These are phyloP conservation scores for Neoarius graeffei DNA, from an alignment of 2,113 vertebrate species.

Conservation along the genomic window DNA sequence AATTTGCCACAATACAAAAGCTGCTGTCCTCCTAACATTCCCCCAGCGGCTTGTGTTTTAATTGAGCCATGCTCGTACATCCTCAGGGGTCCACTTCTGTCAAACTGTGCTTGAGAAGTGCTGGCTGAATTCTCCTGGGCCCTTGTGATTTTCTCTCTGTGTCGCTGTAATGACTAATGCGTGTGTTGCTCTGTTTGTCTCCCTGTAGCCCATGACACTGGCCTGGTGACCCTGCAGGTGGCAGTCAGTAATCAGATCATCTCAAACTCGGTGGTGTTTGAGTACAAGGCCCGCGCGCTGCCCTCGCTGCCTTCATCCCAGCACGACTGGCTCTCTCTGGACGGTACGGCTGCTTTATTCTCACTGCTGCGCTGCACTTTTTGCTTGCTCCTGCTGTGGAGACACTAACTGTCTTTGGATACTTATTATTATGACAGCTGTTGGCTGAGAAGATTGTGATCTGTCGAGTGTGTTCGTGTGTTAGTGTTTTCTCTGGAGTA, in stretches of 20 bases:
- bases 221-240: slow-evolving; percentile 97
- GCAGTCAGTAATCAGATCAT: slow-evolving; percentile 98
- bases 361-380: slow-evolving; percentile 1
- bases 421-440: not conserved
- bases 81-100: not conserved
- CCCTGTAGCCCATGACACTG: slow-evolving; percentile 92
- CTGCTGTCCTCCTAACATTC: not conserved
- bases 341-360: slow-evolving; percentile 78
- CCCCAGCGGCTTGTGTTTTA: not conserved
- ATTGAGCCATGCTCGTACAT: not conserved
- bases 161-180: slow-evolving; percentile 23
- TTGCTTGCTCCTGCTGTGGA: not conserved
- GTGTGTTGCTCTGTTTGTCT: slow-evolving; percentile 26
- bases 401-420: not conserved
- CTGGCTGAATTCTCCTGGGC: slow-evolving; percentile 25
- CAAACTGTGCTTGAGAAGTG: slow-evolving; percentile 8
- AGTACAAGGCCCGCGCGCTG: slow-evolving; percentile 96
- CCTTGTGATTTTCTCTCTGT: slow-evolving; percentile 39
- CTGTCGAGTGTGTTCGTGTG: not conserved
- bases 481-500: not conserved
- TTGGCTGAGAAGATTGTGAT: not conserved
- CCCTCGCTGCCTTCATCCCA: slow-evolving; percentile 96
- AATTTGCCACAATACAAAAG: not conserved
- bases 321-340: slow-evolving; percentile 98
- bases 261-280: slow-evolving; percentile 98